Conservation (phyloP, 2,888 invertebrate genomes). For the Monochamus alternatus region DNA sequence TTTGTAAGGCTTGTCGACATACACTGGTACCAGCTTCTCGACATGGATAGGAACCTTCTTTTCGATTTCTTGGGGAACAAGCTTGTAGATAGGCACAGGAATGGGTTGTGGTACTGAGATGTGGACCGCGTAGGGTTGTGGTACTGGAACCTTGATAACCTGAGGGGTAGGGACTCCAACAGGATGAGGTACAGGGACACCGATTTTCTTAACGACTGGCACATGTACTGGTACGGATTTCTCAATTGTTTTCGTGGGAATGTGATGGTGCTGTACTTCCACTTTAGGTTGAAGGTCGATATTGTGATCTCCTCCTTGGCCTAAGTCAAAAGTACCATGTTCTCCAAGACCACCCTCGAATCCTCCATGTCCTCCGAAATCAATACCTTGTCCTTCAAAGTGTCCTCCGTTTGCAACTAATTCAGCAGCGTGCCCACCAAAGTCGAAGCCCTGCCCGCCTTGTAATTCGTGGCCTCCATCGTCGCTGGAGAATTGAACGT, state of each 20-base stretch:
- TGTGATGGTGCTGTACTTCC: constrained; percentile 73
- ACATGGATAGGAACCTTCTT: constrained; percentile 83
- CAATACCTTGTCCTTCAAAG: constrained; percentile 10
- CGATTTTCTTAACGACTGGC: constrained; percentile 81
- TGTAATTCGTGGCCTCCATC: constrained; percentile 38
- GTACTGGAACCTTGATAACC: constrained; percentile 81
- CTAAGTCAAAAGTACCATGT: constrained; percentile 45
- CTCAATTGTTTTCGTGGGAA: constrained; percentile 77
- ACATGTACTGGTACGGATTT: constrained; percentile 80
- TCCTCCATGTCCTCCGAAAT: constrained; percentile 19
- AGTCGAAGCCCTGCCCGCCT: constrained; percentile 47
- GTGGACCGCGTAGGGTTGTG: constrained; percentile 84
- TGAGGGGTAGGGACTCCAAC: constrained; percentile 82
- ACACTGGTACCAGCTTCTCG: constrained; percentile 81
- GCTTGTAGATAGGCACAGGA: constrained; percentile 82
- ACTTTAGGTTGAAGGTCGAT: constrained; percentile 72
- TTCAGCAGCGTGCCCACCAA: constrained; percentile 51
- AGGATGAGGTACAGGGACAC: constrained; percentile 82
- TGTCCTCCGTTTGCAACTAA: constrained; percentile 53
- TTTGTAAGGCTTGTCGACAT: constrained; percentile 83
- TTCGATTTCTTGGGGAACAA: constrained; percentile 81
- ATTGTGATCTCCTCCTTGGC: constrained; percentile 61
- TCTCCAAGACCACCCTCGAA: constrained; percentile 41
- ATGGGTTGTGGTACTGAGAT: constrained; percentile 82
- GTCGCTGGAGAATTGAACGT: not conserved